Percentiles rank a stretch among this genome's conserved stretches.
These are phyloP conservation scores for Eleginops maclovinus DNA, from an alignment of 2,113 vertebrate genomes.

Conservation along the genomic window DNA sequence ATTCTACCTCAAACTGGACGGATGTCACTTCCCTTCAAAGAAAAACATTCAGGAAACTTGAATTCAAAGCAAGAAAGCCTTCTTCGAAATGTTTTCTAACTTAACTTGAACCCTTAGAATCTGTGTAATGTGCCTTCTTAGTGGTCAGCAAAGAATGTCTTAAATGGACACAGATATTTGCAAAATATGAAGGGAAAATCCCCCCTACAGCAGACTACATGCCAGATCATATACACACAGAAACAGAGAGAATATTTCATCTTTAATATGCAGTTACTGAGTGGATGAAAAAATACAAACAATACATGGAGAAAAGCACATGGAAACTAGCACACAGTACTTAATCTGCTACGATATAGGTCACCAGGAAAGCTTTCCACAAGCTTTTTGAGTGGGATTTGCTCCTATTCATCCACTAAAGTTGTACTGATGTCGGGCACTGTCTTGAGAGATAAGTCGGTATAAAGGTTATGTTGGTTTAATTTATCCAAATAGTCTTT, in stretches of 20 bases:
- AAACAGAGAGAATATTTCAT: too few species aligned
- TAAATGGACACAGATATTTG: background rate
- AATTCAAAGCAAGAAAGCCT: background rate
- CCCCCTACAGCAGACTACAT: too few species aligned
- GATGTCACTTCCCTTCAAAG: background rate
- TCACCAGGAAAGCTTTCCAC: too few species aligned
- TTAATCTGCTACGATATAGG: too few species aligned
- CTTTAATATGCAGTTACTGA: too few species aligned
- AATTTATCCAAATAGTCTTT: background rate
- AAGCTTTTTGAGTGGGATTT: too few species aligned
- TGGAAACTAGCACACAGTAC: too few species aligned
- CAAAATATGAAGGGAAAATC: background rate
- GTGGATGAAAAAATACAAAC: too few species aligned
- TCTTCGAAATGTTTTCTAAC: background rate
- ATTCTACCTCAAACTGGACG: too few species aligned
- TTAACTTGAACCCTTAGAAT: background rate
- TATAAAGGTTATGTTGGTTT: background rate
- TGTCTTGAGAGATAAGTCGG: background rate
- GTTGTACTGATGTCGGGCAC: background rate
- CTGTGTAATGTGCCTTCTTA: background rate
- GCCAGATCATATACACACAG: too few species aligned
- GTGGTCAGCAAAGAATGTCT: background rate
- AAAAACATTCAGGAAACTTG: background rate
- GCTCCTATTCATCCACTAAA: too few species aligned
- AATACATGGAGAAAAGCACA: too few species aligned